Conservation (phyloP, 2,113 vertebrate genomes). For the Cinclus mexicanus region DNA sequence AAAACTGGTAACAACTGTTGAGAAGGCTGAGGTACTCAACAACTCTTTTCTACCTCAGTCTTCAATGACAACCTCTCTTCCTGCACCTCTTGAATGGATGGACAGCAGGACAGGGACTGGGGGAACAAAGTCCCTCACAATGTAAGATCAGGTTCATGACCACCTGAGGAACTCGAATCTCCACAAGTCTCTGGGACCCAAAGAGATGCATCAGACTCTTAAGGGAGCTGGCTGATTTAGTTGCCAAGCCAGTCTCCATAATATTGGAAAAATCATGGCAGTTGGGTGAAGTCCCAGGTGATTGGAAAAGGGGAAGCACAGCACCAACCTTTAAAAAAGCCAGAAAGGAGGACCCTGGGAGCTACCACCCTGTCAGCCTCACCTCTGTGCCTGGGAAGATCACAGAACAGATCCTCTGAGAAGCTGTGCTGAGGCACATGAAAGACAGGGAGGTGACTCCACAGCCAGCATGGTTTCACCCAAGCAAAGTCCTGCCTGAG, state of each 20-base stretch:
- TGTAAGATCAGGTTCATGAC: accelerated
- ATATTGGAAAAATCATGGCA: background rate
- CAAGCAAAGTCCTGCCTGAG: background rate
- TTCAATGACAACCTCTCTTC: background rate
- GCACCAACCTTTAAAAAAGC: background rate
- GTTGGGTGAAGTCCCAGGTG: background rate
- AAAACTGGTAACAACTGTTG: background rate
- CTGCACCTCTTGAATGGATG: background rate
- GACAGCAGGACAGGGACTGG: background rate
- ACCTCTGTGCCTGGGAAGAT: background rate
- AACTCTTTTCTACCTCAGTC: background rate
- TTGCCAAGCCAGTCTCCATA: background rate
- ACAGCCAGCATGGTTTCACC: background rate
- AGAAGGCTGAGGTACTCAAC: background rate
- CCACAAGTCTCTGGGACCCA: accelerated
- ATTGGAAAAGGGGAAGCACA: background rate
- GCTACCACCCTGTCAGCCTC: background rate
- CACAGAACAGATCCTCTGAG: background rate
- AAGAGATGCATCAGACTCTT: background rate
- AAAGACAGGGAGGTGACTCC: background rate
- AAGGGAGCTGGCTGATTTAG: background rate
- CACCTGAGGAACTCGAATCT: background rate
- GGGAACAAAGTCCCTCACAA: background rate
- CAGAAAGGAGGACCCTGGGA: background rate
- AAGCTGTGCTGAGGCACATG: background rate